Base-by-base conservation (phyloP, 2,888 invertebrate species). In the Parnassius orleans region DNA sequence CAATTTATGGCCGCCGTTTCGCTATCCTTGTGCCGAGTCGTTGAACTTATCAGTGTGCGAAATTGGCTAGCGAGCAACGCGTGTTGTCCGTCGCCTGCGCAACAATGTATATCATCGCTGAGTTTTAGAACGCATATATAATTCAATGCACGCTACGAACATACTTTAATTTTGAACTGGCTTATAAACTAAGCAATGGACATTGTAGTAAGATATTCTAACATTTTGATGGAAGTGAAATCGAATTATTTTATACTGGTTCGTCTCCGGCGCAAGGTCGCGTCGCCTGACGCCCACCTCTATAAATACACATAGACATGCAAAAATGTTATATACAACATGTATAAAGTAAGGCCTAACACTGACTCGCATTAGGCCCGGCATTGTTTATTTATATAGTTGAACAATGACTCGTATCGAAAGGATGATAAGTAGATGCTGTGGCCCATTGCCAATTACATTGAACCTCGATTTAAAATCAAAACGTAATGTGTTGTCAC, bases 251-350 rank as follows among this genome's bases (percentile, higher is more conserved):
- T 74, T 73, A 80, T 83, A 73, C 65, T 57, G 64, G 73, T 74
- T 74, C 78, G 88, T 89, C 89, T 87, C 87, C 77, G 75, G 73
- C 81, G 79, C 90, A 90, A 90, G 90, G 90, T 89, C 88, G 87
- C 78, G 71, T 70, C 78, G 83, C 76, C 77, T 83, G 85, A 81
- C 78, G 72, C 88, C 89, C 79, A 87, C 87, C 69, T 80, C 83
- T 89, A 89, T 84, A 87, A 87, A 90, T 89, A 90, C 77, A 87
- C 83, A 69, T 86, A 86, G 87, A 83, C 88, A 88, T 83, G 84
- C 84, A 88, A 87, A 90, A 87, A 87, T 88, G 82, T 76, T 77
- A 80, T 83, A 84, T 76, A 84, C 80, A 83, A 48, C 57, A 42
- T 58, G 52, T 47, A 80, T 84, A 81, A 83, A 52, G 52, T 84